A percentile compares a stretch with the other conserved stretches of the same genome.
Conservation (phyloP, 2,888 invertebrate species). For the Agrochola circellaris region DNA sequence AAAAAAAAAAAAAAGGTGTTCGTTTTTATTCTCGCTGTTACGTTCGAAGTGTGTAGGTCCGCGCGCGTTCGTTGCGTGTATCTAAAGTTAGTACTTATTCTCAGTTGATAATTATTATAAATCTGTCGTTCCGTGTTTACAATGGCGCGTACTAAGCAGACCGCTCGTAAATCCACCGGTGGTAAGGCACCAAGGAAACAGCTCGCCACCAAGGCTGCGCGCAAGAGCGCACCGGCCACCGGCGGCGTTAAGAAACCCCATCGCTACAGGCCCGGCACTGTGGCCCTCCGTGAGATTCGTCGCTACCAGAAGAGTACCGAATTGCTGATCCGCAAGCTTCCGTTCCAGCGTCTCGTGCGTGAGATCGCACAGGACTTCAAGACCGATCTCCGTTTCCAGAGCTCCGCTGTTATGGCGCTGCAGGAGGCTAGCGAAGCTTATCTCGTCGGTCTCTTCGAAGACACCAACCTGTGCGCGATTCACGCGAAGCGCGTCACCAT, state of each 20-base stretch:
- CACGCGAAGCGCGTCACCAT: conserved; percentile 99
- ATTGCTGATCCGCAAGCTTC: conserved; percentile 96
- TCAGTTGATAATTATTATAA: not conserved
- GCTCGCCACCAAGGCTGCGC: conserved; percentile 96
- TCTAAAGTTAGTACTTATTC: no score
- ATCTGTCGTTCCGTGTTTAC: not conserved
- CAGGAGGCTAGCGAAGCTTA: conserved; percentile 97
- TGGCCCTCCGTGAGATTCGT: conserved; percentile 94
- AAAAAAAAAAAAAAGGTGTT: no score
- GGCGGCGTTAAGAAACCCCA: conserved; percentile 96
- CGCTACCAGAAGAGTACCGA: conserved; percentile 97
- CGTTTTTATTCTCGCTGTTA: conserved; percentile 23
- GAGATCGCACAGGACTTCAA: conserved; percentile 98
- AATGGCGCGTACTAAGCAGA: conserved; percentile 87
- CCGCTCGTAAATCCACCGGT: conserved; percentile 97
- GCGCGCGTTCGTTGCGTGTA: conserved; percentile 2
- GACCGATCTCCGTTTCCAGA: conserved; percentile 90
- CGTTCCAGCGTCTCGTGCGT: conserved; percentile 97
- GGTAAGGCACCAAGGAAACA: conserved; percentile 97
- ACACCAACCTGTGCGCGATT: conserved; percentile 99
- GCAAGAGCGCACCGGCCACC: conserved; percentile 94
- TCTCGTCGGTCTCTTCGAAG: conserved; percentile 98
- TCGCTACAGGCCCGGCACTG: conserved; percentile 90
- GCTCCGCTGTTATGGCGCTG: conserved; percentile 94
- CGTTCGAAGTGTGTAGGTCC: conserved; percentile 17